These are phyloP conservation scores for Sarotherodon lohbergeri DNA, from an alignment of 2,113 vertebrate genomes.

Conservation along the genomic window DNA sequence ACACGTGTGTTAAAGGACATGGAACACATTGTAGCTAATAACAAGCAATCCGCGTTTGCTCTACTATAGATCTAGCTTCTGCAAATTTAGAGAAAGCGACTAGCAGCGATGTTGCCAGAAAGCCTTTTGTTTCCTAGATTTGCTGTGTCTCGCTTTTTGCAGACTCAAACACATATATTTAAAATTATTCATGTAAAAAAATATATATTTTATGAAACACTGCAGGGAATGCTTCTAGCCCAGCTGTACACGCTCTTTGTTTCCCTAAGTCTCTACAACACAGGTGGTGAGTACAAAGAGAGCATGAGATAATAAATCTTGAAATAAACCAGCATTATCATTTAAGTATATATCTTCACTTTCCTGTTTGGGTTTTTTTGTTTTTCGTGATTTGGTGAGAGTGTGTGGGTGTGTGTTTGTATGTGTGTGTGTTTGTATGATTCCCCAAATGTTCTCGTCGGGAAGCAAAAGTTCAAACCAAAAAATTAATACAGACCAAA, in stretches of 20 bases:
- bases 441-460: not conserved
- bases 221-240: not conserved
- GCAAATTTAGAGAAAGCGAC: not conserved
- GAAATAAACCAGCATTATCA: not conserved
- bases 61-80: not conserved
- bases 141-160: not conserved
- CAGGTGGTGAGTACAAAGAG: not conserved
- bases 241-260: not conserved
- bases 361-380: fast-evolving
- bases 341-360: not conserved
- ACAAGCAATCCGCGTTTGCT: not conserved
- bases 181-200: not conserved
- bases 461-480: not conserved
- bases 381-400: not conserved
- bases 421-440: not conserved
- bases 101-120: not conserved
- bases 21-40: not conserved
- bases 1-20: constrained; percentile 7
- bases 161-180: not conserved
- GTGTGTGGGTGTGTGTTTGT: not conserved
- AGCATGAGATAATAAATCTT: not conserved
- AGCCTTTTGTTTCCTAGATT: constrained; percentile 32
- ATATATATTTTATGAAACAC: not conserved
- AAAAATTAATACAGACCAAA: not conserved
- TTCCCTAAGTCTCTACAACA: not conserved